Evolutionary conservation across 2,888 invertebrate genomes (phyloP).

Genomic region (Gymnosoma rotundatum): DNA sequence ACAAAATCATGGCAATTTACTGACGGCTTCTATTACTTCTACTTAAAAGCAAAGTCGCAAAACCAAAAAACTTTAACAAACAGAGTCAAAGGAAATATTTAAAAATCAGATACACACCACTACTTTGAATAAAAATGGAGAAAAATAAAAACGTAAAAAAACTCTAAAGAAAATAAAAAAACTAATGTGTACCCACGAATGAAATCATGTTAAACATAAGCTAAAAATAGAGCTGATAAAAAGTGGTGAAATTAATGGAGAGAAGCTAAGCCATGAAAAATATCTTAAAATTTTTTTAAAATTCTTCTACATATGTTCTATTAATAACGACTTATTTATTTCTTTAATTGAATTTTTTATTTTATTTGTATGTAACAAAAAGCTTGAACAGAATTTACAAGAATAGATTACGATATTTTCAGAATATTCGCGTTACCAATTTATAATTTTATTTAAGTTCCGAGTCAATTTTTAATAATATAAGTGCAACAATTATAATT

Average conservation of each 20-base stretch:
- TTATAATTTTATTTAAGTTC: no score
- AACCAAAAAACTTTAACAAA: slow-evolving; percentile 35
- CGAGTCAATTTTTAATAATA: no score
- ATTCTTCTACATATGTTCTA: no score
- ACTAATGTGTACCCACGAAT: slow-evolving; percentile 62
- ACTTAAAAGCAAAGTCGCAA: not conserved
- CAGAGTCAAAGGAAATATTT: not conserved
- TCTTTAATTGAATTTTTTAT: no score
- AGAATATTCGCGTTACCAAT: not conserved
- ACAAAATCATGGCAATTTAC: slow-evolving; percentile 68
- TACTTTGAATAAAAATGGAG: not conserved
- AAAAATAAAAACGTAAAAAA: slow-evolving; percentile 27
- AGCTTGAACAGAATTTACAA: no score
- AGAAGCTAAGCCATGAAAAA: not conserved
- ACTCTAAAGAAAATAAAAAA: slow-evolving; percentile 20
- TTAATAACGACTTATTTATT: no score
- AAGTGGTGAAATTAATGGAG: slow-evolving; percentile 12
- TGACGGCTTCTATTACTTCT: slow-evolving; percentile 54
- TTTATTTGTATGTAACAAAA: no score
- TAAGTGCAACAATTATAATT: no score
- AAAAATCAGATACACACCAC: slow-evolving; percentile 38
- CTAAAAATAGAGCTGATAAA: slow-evolving; percentile 55
- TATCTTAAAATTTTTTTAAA: not conserved
- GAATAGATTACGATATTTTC: not conserved
- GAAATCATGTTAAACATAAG: slow-evolving; percentile 64